phyloP scores from a whole-genome alignment of 1,140 invertebrate species.

The Ceratoteleas bidentatus region DNA sequence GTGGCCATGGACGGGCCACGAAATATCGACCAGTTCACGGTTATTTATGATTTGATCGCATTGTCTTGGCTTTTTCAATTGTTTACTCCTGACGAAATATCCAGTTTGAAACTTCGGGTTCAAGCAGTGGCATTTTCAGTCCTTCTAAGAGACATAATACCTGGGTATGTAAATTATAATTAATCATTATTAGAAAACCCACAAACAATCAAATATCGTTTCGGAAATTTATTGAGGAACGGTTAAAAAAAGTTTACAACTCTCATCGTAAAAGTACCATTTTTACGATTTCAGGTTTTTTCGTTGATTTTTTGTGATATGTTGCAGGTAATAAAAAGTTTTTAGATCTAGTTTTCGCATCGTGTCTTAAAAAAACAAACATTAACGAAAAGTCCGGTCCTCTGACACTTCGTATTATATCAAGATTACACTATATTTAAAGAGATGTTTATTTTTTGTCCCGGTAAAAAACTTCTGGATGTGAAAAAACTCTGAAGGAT shows the following conservation, averaged over 20 bases:
- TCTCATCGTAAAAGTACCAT: too few species aligned
- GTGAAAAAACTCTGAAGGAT: constrained; percentile 31
- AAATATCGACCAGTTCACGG: constrained; percentile 21
- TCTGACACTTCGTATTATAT: constrained; percentile 9
- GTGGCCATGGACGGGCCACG: constrained; percentile 5
- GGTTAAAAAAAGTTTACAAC: background rate
- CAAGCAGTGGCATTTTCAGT: constrained; percentile 16
- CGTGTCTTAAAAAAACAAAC: constrained; percentile 13
- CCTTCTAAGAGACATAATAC: background rate
- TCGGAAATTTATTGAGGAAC: background rate
- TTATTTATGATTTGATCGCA: constrained; percentile 53
- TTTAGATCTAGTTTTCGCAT: background rate
- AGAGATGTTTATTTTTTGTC: constrained; percentile 31
- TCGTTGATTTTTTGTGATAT: background rate
- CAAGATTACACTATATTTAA: constrained; percentile 19
- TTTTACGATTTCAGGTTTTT: background rate
- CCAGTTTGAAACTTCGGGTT: constrained; percentile 28
- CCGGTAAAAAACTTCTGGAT: constrained; percentile 9
- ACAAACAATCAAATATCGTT: background rate
- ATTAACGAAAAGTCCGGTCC: constrained; percentile 9
- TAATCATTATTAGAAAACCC: constrained; percentile 22
- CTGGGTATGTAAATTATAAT: constrained; percentile 21
- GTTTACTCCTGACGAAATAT: constrained; percentile 29
- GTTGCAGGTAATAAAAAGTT: background rate
- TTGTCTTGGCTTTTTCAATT: constrained; percentile 39